These are phyloP conservation scores for Lepus townsendii DNA, from an alignment of 2,797 vertebrate species.

Conservation along the genomic window DNA sequence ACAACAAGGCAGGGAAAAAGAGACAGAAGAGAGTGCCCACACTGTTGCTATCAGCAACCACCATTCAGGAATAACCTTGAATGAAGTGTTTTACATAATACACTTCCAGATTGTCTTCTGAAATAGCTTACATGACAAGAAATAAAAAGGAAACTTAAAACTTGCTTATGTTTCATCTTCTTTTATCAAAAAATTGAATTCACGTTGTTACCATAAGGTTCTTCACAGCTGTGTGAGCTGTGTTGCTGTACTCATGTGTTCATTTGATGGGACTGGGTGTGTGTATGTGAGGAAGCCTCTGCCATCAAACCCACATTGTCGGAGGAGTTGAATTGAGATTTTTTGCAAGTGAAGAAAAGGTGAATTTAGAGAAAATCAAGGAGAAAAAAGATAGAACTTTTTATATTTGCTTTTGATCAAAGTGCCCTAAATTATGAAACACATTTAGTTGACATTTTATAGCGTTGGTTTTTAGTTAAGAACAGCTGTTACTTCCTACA, in stretches of 20 bases:
- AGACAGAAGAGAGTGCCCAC: constrained; percentile 88
- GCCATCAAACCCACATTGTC: constrained; percentile 95
- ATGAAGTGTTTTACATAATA: constrained; percentile 87
- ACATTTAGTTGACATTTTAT: constrained; percentile 73
- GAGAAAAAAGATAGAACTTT: constrained; percentile 88
- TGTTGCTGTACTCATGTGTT: constrained; percentile 95
- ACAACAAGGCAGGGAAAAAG: constrained; percentile 85
- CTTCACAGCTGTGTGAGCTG: constrained; percentile 96
- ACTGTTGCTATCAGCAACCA: constrained; percentile 91
- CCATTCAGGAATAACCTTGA: constrained; percentile 89
- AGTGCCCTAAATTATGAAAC: constrained; percentile 91
- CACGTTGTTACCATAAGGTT: constrained; percentile 97
- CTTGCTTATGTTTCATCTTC: constrained; percentile 91
- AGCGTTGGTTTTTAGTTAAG: constrained; percentile 90
- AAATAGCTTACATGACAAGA: constrained; percentile 90
- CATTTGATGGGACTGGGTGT: constrained; percentile 97
- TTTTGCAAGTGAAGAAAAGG: constrained; percentile 93
- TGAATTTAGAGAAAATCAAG: constrained; percentile 78
- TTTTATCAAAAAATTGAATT: constrained; percentile 91
- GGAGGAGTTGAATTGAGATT: constrained; percentile 96
- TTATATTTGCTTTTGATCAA: constrained; percentile 89
- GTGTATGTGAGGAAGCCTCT: constrained; percentile 93
- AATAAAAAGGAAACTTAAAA: constrained; percentile 94
- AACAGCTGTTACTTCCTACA: constrained; percentile 92
- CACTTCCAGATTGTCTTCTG: constrained; percentile 93